Percentiles rank a stretch among this genome's conserved stretches.
phyloP scores from a whole-genome alignment of 2,888 invertebrate species.

The Chalcis sispes region DNA sequence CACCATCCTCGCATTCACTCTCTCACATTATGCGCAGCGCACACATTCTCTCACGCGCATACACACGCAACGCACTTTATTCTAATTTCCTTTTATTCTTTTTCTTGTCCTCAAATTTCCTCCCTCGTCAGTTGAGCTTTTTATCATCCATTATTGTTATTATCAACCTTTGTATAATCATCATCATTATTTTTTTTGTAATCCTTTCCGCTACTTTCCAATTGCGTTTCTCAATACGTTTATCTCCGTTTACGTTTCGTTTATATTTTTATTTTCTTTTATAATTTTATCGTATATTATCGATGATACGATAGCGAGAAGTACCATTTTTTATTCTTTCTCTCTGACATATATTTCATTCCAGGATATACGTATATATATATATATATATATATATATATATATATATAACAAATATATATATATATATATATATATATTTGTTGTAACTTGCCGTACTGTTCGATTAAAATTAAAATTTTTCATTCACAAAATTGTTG shows the following conservation, averaged over 20 bases:
- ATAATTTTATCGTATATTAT: neutral
- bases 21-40: constrained; percentile 26
- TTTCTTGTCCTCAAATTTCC: neutral
- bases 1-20: constrained; percentile 43
- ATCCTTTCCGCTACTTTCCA: constrained; percentile 1
- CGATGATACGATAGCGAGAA: constrained; percentile 1
- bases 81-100: neutral
- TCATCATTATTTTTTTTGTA: neutral
- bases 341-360: neutral
- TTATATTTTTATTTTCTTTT: neutral
- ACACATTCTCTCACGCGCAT: too few species aligned
- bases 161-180: too few species aligned
- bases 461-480: neutral
- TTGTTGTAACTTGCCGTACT: constrained; percentile 1
- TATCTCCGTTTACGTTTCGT: neutral
- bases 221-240: neutral
- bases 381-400: too few species aligned
- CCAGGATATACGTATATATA: too few species aligned
- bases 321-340: neutral
- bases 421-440: neutral
- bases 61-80: constrained; percentile 21
- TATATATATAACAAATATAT: neutral
- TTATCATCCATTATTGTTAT: too few species aligned
- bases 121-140: too few species aligned
- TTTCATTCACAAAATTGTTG: neutral